Evolutionary conservation across 1,140 invertebrate species (phyloP).

Genomic region (Hylyphantes graminicola): DNA sequence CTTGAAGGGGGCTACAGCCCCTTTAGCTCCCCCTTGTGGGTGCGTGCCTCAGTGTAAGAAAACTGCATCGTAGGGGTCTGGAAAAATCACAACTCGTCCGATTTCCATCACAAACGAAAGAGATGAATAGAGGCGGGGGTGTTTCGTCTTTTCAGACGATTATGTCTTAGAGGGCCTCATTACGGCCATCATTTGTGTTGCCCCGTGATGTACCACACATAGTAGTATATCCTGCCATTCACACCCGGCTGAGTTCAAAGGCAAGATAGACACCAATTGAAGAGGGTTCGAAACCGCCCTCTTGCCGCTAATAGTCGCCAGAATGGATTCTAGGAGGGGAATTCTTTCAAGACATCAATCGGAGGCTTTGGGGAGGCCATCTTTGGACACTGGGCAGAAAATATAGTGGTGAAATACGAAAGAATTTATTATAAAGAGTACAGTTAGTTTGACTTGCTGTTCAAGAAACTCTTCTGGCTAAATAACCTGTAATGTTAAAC

Average conservation of each 20-base stretch:
- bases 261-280: constrained; percentile 8
- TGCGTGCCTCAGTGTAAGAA: no score
- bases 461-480: no score
- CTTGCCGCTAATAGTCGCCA: no score
- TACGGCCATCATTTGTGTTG: constrained; percentile 29
- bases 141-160: constrained; percentile 32
- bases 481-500: no score
- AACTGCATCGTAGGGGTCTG: no score
- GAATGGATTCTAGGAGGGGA: no score
- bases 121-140: constrained; percentile 29
- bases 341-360: no score
- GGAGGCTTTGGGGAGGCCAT: constrained; percentile 2
- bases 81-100: not conserved
- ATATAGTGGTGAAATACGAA: no score
- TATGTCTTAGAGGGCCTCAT: constrained; percentile 27
- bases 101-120: constrained; percentile 14
- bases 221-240: constrained; percentile 25
- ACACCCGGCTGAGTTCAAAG: constrained; percentile 47
- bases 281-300: not conserved
- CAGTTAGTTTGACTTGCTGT: no score
- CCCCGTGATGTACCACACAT: not conserved
- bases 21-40: no score
- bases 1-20: no score
- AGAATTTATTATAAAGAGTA: no score
- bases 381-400: not conserved